Evolutionary conservation across 2,888 invertebrate species (phyloP).

Genomic region (Aphidius colemani): DNA sequence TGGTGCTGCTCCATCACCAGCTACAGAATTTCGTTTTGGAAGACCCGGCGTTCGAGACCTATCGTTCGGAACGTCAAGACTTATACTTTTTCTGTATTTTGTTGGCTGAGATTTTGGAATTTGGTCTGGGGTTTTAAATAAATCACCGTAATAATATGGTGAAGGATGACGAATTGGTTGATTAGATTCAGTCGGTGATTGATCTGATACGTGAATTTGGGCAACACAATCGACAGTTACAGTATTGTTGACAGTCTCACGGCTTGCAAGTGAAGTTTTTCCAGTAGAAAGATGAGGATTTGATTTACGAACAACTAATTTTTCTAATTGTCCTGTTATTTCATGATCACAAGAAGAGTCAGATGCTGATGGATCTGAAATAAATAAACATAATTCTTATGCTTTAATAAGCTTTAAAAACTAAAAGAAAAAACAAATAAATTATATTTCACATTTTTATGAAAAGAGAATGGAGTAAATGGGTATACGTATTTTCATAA

Average conservation of each 20-base stretch:
- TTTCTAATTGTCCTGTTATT: conserved; percentile 23
- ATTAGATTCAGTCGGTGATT: conserved; percentile 64
- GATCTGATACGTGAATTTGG: conserved; percentile 56
- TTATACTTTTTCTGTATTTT: conserved; percentile 72
- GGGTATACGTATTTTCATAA: conserved; percentile 50
- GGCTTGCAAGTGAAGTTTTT: conserved; percentile 27
- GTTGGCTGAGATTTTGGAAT: conserved; percentile 60
- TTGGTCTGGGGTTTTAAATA: conserved; percentile 64
- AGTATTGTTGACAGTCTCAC: conserved; percentile 30
- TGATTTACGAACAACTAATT: conserved; percentile 25
- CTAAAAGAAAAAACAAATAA: not conserved
- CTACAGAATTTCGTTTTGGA: conserved; percentile 72
- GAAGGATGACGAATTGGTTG: conserved; percentile 72
- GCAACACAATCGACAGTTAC: conserved; percentile 49
- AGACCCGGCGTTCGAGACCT: conserved; percentile 65
- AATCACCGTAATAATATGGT: conserved; percentile 82
- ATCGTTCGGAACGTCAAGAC: conserved; percentile 75
- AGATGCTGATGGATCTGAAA: conserved; percentile 54
- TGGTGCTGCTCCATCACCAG: conserved; percentile 69
- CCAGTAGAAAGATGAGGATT: conserved; percentile 7
- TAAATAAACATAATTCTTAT: conserved; percentile 2
- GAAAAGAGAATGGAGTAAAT: conserved; percentile 36
- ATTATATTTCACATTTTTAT: conserved; percentile 12
- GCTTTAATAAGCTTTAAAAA: not conserved
- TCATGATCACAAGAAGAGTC: conserved; percentile 54